Evolutionary conservation across 2,113 vertebrate species (phyloP).

Genomic region (Chroicocephalus ridibundus): DNA sequence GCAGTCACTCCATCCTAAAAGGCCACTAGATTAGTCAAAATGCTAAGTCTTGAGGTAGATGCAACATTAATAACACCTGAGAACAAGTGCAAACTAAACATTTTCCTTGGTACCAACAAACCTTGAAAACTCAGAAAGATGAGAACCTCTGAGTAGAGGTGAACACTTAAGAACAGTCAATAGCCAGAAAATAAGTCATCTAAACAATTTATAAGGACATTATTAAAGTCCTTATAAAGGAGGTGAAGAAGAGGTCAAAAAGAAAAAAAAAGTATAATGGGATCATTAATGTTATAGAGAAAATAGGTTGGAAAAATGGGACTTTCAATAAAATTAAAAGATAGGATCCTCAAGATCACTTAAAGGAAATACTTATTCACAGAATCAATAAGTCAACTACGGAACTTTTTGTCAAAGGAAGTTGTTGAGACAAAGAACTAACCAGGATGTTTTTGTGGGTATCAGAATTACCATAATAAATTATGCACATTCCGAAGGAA

Average conservation of each 20-base stretch:
- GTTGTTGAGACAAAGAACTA: background rate
- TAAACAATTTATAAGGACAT: background rate
- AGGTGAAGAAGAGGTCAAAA: background rate
- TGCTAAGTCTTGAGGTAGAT: background rate
- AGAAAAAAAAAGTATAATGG: background rate
- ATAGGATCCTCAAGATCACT: background rate
- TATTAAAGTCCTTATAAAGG: background rate
- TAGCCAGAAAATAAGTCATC: background rate
- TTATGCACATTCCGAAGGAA: background rate
- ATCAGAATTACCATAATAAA: background rate
- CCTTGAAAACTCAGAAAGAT: background rate
- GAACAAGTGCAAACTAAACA: background rate
- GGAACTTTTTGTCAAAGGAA: background rate
- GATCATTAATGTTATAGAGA: background rate
- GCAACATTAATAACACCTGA: background rate
- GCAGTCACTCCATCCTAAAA: background rate
- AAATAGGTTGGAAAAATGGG: background rate
- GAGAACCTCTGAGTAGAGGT: background rate
- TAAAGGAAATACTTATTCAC: background rate
- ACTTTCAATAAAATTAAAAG: background rate
- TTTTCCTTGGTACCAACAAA: background rate
- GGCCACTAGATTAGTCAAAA: background rate
- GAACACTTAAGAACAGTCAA: background rate
- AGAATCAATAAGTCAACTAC: background rate
- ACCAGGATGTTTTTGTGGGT: background rate